phyloP scores from a whole-genome alignment of 2,797 vertebrate genomes.

The Oreochromis grahami region DNA sequence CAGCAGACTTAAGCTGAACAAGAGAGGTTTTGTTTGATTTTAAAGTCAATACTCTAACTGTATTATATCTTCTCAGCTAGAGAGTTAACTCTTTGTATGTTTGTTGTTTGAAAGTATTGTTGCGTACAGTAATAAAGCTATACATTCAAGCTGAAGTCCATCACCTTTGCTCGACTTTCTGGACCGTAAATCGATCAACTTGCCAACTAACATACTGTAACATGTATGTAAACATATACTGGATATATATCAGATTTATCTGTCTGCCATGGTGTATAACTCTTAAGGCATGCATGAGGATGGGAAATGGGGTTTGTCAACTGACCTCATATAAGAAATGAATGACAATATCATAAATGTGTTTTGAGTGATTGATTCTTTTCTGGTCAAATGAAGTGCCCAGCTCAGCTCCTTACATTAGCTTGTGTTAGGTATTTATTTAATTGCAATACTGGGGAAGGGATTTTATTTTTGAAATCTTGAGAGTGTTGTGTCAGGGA shows the following conservation, averaged over 20 bases:
- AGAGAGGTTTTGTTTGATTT: constrained; percentile 39
- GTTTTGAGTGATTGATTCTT: constrained; percentile 36
- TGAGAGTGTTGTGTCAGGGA: constrained; percentile 21
- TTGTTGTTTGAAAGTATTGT: constrained; percentile 34
- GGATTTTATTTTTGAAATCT: constrained; percentile 33
- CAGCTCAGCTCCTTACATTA: constrained; percentile 33
- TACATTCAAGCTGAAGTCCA: constrained; percentile 6
- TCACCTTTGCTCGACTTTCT: constrained; percentile 39
- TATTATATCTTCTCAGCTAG: constrained; percentile 32
- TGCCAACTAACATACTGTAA: constrained; percentile 46
- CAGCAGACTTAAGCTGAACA: constrained; percentile 28
- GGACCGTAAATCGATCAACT: constrained; percentile 10
- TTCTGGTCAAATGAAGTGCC: constrained; percentile 31
- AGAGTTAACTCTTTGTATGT: constrained; percentile 30
- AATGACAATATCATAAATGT: constrained; percentile 41
- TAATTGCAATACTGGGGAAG: constrained; percentile 26
- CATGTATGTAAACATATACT: constrained; percentile 54
- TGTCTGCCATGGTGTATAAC: constrained; percentile 59
- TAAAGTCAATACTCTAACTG: constrained; percentile 27
- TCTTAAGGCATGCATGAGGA: constrained; percentile 56
- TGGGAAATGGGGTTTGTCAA: not conserved
- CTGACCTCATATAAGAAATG: constrained; percentile 32
- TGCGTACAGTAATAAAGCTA: constrained; percentile 14
- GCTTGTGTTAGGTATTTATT: constrained; percentile 62
- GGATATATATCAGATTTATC: constrained; percentile 48